A percentile compares a stretch with the other conserved stretches of the same genome.
Evolutionary conservation across 2,888 invertebrate species (phyloP).

Genomic region (Lasioglossum lativentre): DNA sequence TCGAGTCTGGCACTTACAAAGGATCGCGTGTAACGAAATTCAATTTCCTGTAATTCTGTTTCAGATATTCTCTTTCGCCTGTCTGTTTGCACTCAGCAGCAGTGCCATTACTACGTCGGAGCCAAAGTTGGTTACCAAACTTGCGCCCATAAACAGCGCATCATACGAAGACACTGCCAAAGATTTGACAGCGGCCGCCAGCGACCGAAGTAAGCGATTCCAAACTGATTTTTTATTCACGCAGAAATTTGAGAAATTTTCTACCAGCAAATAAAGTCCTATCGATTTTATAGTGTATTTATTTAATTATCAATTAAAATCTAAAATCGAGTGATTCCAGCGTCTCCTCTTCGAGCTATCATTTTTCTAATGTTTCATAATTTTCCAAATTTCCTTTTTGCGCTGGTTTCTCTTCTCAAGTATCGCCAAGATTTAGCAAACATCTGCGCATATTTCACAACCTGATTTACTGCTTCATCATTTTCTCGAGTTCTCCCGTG

Average conservation of each 20-base stretch:
- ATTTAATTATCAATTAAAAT: not conserved
- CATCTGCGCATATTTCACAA: not conserved
- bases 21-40: not conserved
- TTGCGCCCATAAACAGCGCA: conserved; percentile 45
- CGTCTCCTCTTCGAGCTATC: not conserved
- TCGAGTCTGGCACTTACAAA: not conserved
- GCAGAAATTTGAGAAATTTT: not conserved
- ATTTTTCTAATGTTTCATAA: not conserved
- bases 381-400: not conserved
- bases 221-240: not conserved
- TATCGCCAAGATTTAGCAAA: not conserved
- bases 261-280: not conserved
- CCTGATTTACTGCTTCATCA: not conserved
- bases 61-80: conserved; percentile 64
- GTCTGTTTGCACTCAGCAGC: conserved; percentile 65
- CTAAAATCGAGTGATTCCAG: not conserved
- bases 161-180: conserved; percentile 58
- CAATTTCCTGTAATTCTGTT: conserved; percentile 18
- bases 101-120: conserved; percentile 67
- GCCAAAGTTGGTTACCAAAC: conserved; percentile 59
- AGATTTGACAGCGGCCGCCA: conserved; percentile 75
- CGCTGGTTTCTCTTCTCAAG: not conserved
- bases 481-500: not conserved
- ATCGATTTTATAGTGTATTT: not conserved
- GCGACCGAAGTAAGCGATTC: conserved; percentile 77